Evolutionary conservation across 2,113 vertebrate genomes (phyloP).

Genomic region (Diadophis punctatus): DNA sequence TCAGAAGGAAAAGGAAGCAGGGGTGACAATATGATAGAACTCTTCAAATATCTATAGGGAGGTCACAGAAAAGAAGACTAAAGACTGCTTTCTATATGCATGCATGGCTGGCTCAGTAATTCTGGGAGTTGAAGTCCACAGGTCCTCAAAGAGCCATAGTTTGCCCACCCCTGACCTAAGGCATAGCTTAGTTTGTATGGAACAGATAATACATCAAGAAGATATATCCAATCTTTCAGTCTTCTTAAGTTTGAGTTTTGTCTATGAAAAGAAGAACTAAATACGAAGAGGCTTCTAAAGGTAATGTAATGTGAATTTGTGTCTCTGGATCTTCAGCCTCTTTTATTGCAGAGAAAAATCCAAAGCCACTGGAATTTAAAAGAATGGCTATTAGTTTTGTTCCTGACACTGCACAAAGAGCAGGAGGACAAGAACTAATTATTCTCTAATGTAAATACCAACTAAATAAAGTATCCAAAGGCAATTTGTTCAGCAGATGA

Average conservation of each 20-base stretch:
- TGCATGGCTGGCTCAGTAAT: too few relatives aligned
- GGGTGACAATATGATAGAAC: neutral
- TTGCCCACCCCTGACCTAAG: too few relatives aligned
- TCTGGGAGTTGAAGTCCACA: too few relatives aligned
- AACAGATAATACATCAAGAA: neutral
- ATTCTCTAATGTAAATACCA: slow-evolving; percentile 34
- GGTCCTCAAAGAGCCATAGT: too few relatives aligned
- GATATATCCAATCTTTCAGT: slow-evolving; percentile 18
- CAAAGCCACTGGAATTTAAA: slow-evolving; percentile 9
- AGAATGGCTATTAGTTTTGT: slow-evolving; percentile 8
- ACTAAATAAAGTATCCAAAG: slow-evolving; percentile 32
- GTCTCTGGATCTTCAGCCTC: slow-evolving; percentile 6
- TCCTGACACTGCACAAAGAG: slow-evolving; percentile 44
- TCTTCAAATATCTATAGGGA: neutral
- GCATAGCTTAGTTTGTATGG: too few relatives aligned
- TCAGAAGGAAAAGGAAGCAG: neutral
- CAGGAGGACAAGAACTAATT: slow-evolving; percentile 13
- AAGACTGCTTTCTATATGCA: neutral
- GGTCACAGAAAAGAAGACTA: neutral
- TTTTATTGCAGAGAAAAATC: slow-evolving; percentile 18
- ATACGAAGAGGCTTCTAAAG: neutral
- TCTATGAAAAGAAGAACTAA: slow-evolving; percentile 9
- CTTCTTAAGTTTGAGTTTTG: slow-evolving; percentile 37
- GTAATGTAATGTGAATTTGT: neutral
- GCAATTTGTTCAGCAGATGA: slow-evolving; percentile 44